Evolutionary conservation across 35 echinoderm and acorn worm genomes (phyloP).

Genomic region (Ophiothrix spiculata): DNA sequence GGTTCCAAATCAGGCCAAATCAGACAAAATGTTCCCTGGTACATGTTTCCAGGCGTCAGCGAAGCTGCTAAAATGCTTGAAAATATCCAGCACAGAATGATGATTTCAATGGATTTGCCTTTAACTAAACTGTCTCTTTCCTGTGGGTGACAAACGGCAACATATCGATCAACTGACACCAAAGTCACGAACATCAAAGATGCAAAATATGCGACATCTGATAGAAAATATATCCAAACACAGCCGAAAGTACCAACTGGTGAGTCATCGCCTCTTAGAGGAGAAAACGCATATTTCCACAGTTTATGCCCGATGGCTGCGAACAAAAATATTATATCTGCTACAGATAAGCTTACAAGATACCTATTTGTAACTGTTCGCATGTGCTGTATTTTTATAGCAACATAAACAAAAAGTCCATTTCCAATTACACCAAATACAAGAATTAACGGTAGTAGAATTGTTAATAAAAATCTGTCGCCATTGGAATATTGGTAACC

Average conservation of each 20-base stretch:
- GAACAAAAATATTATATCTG: slow-evolving; percentile 75
- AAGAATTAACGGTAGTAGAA: slow-evolving; percentile 56
- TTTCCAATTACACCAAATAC: slow-evolving; percentile 59
- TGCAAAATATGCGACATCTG: slow-evolving; percentile 78
- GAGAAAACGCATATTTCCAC: slow-evolving; percentile 44
- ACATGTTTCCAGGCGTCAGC: slow-evolving; percentile 47
- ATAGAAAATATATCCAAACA: slow-evolving; percentile 53
- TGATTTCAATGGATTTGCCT: slow-evolving; percentile 12
- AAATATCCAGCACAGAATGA: slow-evolving; percentile 39
- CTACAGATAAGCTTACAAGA: slow-evolving; percentile 67
- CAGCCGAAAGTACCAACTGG: slow-evolving; percentile 63
- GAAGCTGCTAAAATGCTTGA: slow-evolving; percentile 41
- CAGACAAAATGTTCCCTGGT: slow-evolving; percentile 42
- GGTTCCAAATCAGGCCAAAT: slow-evolving; percentile 13
- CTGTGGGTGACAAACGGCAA: slow-evolving; percentile 74
- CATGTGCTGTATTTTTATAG: slow-evolving; percentile 65
- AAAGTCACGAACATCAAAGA: slow-evolving; percentile 81
- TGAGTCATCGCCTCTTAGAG: slow-evolving; percentile 45
- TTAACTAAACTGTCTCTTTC: slow-evolving; percentile 2
- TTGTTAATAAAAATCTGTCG: neutral
- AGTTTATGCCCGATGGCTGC: slow-evolving; percentile 84
- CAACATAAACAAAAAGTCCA: slow-evolving; percentile 76
- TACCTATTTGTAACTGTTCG: slow-evolving; percentile 88
- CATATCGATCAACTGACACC: slow-evolving; percentile 74
- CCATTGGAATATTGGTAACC: neutral